Evolutionary conservation across 2,797 vertebrate species (phyloP), one percentile per base, ranked within the genome.

Genomic region (Heliangelus exortis): DNA sequence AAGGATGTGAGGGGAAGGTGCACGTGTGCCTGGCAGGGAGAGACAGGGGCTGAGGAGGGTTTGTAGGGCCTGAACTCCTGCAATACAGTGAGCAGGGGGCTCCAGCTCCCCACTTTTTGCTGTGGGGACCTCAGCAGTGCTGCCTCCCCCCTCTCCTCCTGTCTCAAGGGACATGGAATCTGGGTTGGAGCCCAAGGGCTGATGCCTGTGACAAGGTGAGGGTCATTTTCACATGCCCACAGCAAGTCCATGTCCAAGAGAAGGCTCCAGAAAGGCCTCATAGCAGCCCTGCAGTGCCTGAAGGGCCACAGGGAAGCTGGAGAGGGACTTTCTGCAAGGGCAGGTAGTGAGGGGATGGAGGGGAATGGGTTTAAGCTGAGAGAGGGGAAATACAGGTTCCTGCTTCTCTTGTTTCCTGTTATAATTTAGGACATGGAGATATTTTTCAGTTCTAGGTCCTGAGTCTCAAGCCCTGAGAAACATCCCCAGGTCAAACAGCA

Each of bases 391-490:
- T 50, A 23, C 23, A 50, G 48, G 13, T 23, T 75, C 33, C 84
- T 51, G 25, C 33, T 84, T 63, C 50, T 76, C 31, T 63, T 39
- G 12, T 57, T 78, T 68, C 36, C 3, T 1, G 15, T 31, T 71
- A 86, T 57, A 57, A 47, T 15, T 88, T n/a, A 8, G 36, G 54
- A 81, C 10, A 2, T 3, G 11, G 36, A 84, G 47, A 61, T 65
- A 55, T 78, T 92, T 93, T 89, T 62, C 59, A 73, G 43, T 45
- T 72, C 45, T 63, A 47, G 22, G 31, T 58, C 69, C 63, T 45
- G 21, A 81, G 51, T 43, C 54, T 65, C 43, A 69, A 66, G 66
- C 63, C 66, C 77, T 39, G 51, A 62, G 54, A 69, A 84, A 55
- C 23, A n/a, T 28, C 66, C 62, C 7, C 4, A 21, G 62, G 55